Conservation (phyloP, 2,113 vertebrate genomes). For the Geothlypis trichas region DNA sequence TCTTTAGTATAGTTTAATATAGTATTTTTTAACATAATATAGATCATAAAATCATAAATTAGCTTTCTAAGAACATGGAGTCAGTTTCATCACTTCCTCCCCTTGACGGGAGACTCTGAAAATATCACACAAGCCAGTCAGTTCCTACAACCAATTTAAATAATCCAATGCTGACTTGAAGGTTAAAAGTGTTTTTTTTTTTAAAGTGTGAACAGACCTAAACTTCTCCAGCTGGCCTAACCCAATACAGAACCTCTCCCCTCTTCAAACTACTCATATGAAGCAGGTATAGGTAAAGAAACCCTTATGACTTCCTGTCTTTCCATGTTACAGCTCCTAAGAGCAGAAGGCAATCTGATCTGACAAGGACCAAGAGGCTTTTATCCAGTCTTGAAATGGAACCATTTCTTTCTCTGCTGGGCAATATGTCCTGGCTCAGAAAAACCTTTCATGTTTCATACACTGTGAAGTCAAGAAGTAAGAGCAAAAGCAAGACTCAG, state of each 20-base stretch:
- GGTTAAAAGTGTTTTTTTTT: background rate
- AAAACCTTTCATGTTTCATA: background rate
- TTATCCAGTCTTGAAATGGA: background rate
- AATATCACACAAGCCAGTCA: background rate
- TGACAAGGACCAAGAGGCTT: background rate
- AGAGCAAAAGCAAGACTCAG: background rate
- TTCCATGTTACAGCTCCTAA: background rate
- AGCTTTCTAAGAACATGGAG: too few species aligned
- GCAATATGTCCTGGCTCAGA: background rate
- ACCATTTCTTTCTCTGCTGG: background rate
- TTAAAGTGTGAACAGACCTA: background rate
- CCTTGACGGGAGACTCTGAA: too few species aligned
- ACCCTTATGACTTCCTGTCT: background rate
- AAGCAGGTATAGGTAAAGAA: background rate
- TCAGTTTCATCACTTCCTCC: too few species aligned
- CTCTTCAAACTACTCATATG: fast-evolving
- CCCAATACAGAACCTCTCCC: background rate
- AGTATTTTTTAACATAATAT: too few species aligned
- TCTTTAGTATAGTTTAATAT: too few species aligned
- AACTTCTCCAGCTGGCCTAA: background rate
- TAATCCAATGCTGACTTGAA: background rate
- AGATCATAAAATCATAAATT: too few species aligned
- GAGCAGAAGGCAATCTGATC: background rate
- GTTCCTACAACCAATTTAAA: background rate
- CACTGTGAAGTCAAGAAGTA: background rate